Conservation (phyloP, 1,140 invertebrate species). For the Macrosteles quadrilineatus region DNA sequence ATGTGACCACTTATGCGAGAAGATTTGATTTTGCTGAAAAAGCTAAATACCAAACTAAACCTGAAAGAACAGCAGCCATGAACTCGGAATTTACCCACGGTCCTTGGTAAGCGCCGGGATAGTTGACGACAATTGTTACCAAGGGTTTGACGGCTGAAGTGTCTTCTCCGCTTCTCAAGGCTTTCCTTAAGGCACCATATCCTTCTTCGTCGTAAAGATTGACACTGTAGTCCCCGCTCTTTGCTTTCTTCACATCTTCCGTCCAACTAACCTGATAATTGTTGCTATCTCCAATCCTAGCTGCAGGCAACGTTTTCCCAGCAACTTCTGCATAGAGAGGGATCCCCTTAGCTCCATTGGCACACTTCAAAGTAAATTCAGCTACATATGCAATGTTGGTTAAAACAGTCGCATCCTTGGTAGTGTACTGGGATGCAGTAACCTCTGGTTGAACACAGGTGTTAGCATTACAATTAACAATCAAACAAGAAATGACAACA, state of each 20-base stretch:
- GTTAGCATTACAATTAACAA: constrained; percentile 3
- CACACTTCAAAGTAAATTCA: constrained; percentile 72
- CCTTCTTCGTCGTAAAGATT: constrained; percentile 90
- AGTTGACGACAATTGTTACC: constrained; percentile 71
- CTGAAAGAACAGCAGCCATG: constrained; percentile 74
- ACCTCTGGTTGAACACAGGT: constrained; percentile 39
- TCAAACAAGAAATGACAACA: neutral
- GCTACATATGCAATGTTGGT: constrained; percentile 78
- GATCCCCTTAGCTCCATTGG: constrained; percentile 62
- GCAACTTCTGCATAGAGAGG: constrained; percentile 85
- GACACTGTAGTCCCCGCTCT: constrained; percentile 76
- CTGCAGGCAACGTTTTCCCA: constrained; percentile 77
- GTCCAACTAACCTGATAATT: constrained; percentile 90
- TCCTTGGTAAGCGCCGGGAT: constrained; percentile 86
- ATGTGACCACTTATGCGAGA: constrained; percentile 62
- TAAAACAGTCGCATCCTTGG: constrained; percentile 86
- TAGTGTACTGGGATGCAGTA: constrained; percentile 68
- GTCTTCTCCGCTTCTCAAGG: constrained; percentile 68
- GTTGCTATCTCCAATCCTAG: constrained; percentile 67
- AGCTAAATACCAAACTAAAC: constrained; percentile 83
- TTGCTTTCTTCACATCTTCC: constrained; percentile 78
- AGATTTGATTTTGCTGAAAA: constrained; percentile 82
- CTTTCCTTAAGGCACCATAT: constrained; percentile 78
- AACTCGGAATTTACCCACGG: constrained; percentile 92
- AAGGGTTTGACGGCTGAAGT: constrained; percentile 68